Base-by-base conservation (phyloP, 2,888 invertebrate species). In the Andricus quercusramuli region DNA sequence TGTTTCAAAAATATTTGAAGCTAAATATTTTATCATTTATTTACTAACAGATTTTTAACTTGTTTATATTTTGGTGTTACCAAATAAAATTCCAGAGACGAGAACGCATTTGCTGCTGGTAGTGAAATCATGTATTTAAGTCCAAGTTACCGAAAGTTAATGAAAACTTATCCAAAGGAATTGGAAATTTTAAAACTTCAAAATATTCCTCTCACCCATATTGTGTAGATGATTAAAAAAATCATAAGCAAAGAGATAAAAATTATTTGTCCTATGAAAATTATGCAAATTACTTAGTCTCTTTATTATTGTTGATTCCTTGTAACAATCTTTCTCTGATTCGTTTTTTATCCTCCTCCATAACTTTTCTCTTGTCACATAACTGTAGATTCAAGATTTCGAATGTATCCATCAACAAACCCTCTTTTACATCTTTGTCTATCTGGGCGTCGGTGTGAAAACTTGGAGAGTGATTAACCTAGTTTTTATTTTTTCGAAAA, bases 401-500 rank as follows among this genome's bases (percentile, higher is more conserved):
- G 86, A 97, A 95, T 41, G 97, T 97, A 89, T 97, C 97, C 3
- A 94, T 94, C 68, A 97, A 93, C 20, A 98, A 93, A 0, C 95
- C 94, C 89, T 97, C 97, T 91, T 98, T 98, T 59, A 98, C 96
- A 89, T 97, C 97, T 83, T 95, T 94, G 92, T 98, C 98, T 70
- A 98, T 94, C 83, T 95, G 95, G 2, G 98, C 96, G 91, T 98
- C 97, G 17, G 97, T 98, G 92, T 98, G 97, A 91, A 98, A 98
- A 92, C 98, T 98, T 0, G 98, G 98, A 15, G 98, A 98, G 92
- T 98, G 98, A 93, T 98, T 98, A 9, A 97, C 97, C 96, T 96
- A 85, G 22, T 56, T 17, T 68, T 67, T 70, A 59, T 74, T 25
- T 44, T 59, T 32, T 20, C 15, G 25, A 62, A 68, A 70, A 32